Evolutionary conservation across 1,140 invertebrate genomes (phyloP).

Genomic region (Luehdorfia chinensis): DNA sequence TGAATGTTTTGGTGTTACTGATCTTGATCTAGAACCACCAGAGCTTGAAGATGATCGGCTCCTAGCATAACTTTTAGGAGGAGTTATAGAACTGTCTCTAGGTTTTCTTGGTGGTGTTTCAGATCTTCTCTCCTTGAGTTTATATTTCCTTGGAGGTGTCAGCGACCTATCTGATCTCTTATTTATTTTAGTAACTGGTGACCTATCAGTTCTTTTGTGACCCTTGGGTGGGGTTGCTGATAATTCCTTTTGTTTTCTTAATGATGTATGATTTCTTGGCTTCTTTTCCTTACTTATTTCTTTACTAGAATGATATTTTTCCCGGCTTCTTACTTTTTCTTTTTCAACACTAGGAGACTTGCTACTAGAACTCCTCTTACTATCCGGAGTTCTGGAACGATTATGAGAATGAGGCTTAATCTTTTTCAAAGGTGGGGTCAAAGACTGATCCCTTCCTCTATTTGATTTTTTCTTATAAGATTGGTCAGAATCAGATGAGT

Average conservation of each 20-base stretch:
- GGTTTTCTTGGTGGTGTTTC: constrained; percentile 33
- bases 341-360: constrained; percentile 19
- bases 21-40: constrained; percentile 45
- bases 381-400: constrained; percentile 33
- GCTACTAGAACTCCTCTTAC: constrained; percentile 18
- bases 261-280: constrained; percentile 32
- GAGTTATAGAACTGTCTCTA: constrained; percentile 55
- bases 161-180: constrained; percentile 27
- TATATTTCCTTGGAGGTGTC: constrained; percentile 41
- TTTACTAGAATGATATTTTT: constrained; percentile 34
- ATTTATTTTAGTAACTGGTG: constrained; percentile 37
- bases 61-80: constrained; percentile 57
- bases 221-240: constrained; percentile 29
- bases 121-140: constrained; percentile 37
- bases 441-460: constrained; percentile 33
- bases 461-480: constrained; percentile 44
- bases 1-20: constrained; percentile 30
- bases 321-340: constrained; percentile 21
- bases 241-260: constrained; percentile 31
- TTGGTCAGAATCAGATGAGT: constrained; percentile 44
- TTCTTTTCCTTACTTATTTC: constrained; percentile 43
- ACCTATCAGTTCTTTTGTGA: constrained; percentile 39
- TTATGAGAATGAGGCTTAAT: constrained; percentile 32
- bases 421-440: constrained; percentile 47
- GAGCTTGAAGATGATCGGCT: constrained; percentile 44